A percentile compares a stretch with the other conserved stretches of the same genome.
Evolutionary conservation across 2,888 invertebrate species (phyloP).

Genomic region (Caenorhabditis angaria): DNA sequence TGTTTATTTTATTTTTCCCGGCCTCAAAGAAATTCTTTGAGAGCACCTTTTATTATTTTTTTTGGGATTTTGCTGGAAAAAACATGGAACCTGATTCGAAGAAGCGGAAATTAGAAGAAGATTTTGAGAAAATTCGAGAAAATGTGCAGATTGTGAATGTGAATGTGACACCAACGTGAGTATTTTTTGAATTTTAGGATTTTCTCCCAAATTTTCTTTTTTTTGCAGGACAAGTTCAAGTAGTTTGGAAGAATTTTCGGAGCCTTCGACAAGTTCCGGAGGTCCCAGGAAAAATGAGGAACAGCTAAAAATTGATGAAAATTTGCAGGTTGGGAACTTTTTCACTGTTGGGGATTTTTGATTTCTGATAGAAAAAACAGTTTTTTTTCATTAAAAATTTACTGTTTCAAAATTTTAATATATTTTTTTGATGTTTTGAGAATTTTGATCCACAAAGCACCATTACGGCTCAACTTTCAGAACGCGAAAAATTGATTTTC

Average conservation of each 20-base stretch:
- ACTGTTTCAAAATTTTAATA: too few relatives aligned
- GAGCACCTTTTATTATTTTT: too few relatives aligned
- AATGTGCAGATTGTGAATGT: conserved; percentile 1
- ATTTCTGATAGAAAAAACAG: not conserved
- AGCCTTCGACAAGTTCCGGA: not conserved
- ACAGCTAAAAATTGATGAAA: not conserved
- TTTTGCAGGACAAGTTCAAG: not conserved
- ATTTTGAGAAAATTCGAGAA: not conserved
- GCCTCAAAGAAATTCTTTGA: too few relatives aligned
- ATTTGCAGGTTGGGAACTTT: not conserved
- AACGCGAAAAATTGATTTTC: too few relatives aligned
- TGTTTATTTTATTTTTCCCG: too few relatives aligned
- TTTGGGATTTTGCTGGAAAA: too few relatives aligned
- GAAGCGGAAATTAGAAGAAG: conserved; percentile 15
- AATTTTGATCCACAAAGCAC: too few relatives aligned
- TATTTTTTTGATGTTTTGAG: too few relatives aligned
- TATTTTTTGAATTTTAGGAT: not conserved
- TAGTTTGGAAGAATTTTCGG: too few relatives aligned
- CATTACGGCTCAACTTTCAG: too few relatives aligned
- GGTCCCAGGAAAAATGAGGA: not conserved
- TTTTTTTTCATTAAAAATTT: not conserved
- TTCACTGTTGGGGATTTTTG: too few relatives aligned
- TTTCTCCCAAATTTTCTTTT: not conserved
- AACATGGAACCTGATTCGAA: conserved; percentile 23
- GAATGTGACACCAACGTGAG: not conserved